Conservation (phyloP, 1,140 invertebrate species). For the Eumeta japonica region DNA sequence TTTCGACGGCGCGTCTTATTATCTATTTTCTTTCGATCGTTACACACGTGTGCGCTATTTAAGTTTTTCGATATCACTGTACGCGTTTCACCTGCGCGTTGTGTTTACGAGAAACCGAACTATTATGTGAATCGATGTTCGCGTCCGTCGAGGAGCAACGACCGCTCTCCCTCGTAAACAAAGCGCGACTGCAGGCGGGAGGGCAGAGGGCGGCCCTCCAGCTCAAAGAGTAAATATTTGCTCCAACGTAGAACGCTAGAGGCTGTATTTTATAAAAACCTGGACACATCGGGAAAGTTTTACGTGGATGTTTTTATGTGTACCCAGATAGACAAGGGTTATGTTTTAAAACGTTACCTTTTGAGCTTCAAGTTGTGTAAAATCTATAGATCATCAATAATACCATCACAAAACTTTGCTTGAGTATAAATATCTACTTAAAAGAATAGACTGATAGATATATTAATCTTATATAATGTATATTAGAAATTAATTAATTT, state of each 20-base stretch:
- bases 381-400: background rate
- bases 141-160: slow-evolving; percentile 21
- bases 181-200: slow-evolving; percentile 33
- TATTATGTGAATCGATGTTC: background rate
- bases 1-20: background rate
- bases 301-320: no score
- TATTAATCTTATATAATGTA: no score
- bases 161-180: slow-evolving; percentile 37
- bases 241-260: no score
- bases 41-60: background rate
- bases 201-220: slow-evolving; percentile 28
- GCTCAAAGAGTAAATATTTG: slow-evolving; percentile 31
- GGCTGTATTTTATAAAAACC: no score
- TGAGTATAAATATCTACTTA: background rate
- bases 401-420: background rate
- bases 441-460: background rate
- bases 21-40: background rate
- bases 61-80: no score
- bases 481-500: no score
- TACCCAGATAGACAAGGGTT: no score
- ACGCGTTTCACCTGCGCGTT: background rate
- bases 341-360: background rate
- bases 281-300: no score
- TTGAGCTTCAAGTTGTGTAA: background rate
- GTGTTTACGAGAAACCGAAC: background rate